Evolutionary conservation across 2,797 vertebrate genomes (phyloP), one percentile per base, ranked within the genome.

Genomic region (Oreortyx pictus): DNA sequence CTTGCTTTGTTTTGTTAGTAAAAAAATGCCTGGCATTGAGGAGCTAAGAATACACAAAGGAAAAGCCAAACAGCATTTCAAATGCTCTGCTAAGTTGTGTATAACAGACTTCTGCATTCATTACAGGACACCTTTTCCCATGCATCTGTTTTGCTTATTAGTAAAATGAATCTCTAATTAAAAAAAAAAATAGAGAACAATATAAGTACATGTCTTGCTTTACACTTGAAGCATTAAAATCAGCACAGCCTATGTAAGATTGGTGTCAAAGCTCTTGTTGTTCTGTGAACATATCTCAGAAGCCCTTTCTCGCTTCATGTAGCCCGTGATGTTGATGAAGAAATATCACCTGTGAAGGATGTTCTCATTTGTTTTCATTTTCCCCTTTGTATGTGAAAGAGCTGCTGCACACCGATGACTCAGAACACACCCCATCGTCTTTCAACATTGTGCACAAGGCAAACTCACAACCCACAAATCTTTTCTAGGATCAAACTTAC

Each of bases 281-380:
- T 54, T 94, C 77, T 57, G 29, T 59, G 92, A 92, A 66, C 13
- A 7, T 2, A 60, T 44, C 76, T 94, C 84, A 92, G 74, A 82
- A 91, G 89, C 82, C 74, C 83, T 25, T 25, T 68, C 67, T 57
- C 44, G 59, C 19, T 71, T 70, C 80, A 64, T 46, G 33, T n/a
- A 92, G 73, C 31, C 85, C 59, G 43, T 62, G 86, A 94, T 84
- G 72, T 17, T 46, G 39, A 33, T 77, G 41, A 64, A 71, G 52
- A 50, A 85, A 84, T 52, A 35, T 12, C 0, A 0, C 18, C 57
- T 96, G 61, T 84, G 91, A 94, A 92, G 49, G 57, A 73, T 77
- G 57, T 50, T 87, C 78, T 71, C 54, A 67, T 93, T 93, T 93
- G 54, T 84, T 96, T 92, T 91, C 46, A 47, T 88, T 82, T 88